Percentiles rank a stretch among this genome's conserved stretches.
Conservation (phyloP, 64 coral and sea anemone genomes). For the Stichodactyla mertensii region DNA sequence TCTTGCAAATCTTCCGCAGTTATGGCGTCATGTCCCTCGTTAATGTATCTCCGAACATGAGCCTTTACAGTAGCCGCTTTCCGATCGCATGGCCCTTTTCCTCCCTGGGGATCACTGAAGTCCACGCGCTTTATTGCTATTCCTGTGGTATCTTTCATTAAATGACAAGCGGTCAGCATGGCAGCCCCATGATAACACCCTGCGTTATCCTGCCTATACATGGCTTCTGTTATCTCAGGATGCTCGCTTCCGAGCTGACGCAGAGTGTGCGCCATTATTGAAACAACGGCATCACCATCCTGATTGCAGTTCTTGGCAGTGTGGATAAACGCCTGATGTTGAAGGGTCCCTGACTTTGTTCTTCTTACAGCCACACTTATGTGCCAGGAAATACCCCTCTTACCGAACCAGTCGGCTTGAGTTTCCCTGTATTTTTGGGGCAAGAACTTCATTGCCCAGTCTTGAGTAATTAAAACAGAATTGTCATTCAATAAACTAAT, state of each 20-base stretch:
- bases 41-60: conserved; percentile 32
- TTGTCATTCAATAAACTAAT: too few species aligned
- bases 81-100: conserved; percentile 23
- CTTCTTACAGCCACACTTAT: conserved; percentile 10
- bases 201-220: conserved; percentile 41
- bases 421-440: too few species aligned
- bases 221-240: conserved; percentile 9
- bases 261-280: conserved; percentile 6
- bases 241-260: conserved; percentile 7
- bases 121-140: conserved; percentile 19
- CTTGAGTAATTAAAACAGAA: too few species aligned
- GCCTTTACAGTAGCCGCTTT: conserved; percentile 25
- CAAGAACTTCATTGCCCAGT: too few species aligned
- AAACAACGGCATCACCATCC: not conserved
- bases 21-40: conserved; percentile 35
- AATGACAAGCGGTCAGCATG: conserved; percentile 6
- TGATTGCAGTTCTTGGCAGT: conserved; percentile 6
- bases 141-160: conserved; percentile 3
- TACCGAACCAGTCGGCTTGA: too few species aligned
- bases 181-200: conserved; percentile 38
- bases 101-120: conserved; percentile 42
- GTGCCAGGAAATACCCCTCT: too few species aligned
- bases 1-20: not conserved
- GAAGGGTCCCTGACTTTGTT: not conserved
- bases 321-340: conserved; percentile 20